Conservation (phyloP, 2,797 vertebrate genomes). For the Psittacula echo region DNA sequence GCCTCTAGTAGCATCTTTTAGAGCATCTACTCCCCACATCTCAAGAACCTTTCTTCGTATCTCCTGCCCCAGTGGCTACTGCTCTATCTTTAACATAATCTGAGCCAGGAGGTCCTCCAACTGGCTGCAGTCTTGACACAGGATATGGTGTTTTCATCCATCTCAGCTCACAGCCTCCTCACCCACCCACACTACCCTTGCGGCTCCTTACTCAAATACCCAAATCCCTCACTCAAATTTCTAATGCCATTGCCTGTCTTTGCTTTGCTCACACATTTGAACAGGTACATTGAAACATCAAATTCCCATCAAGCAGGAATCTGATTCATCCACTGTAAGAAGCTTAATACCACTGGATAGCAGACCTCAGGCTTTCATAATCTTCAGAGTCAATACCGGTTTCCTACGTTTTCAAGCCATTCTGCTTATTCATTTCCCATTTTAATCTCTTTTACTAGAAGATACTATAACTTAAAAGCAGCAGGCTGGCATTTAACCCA, state of each 20-base stretch:
- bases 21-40: neutral
- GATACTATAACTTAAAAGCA: neutral
- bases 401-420: neutral
- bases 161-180: neutral
- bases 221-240: neutral
- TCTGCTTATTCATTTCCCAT: neutral
- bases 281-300: fast-evolving
- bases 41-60: neutral
- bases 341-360: neutral
- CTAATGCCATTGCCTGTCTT: neutral
- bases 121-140: neutral
- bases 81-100: neutral
- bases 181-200: fast-evolving
- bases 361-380: neutral
- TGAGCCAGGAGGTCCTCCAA: neutral
- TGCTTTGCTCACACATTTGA: neutral
- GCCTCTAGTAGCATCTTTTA: neutral
- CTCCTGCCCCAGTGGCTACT: neutral
- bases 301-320: neutral
- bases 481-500: neutral
- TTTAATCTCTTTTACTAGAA: neutral
- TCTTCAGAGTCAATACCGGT: fast-evolving
- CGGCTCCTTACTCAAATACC: neutral
- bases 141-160: neutral
- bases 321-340: neutral